Base-by-base conservation (phyloP, 2,888 invertebrate genomes). In the Deroplatys truncata region DNA sequence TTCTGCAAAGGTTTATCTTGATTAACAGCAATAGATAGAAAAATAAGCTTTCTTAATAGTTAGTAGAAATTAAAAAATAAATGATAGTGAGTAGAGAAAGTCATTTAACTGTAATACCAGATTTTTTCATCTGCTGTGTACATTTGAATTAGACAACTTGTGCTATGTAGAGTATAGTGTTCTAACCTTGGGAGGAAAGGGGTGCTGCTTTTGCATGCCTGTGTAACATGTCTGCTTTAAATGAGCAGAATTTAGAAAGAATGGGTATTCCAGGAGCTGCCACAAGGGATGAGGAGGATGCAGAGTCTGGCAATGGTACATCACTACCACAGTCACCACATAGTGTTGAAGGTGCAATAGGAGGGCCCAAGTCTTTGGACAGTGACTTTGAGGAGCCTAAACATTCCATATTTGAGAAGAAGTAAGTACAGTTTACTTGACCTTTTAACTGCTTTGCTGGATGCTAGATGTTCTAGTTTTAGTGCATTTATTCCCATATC, bases 251-350 rank as follows among this genome's bases (percentile, higher is more conserved):
- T 20, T 72, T 7, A 20, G 56, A 72, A 2, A 20, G 5, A 20
- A 25, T 72, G 16, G 56, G 25, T 29, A 29, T 20, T 86, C 28
- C 25, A 25, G 28, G n/a, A 87, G 87, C 28, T 13, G 82, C 29
- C 3, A 15, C 83, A 15, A 25, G 87, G 35, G 90, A 97, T 91
- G 98, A 98, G 92, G 98, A 98, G 93, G 99, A 99, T 94, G 97
- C 97, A 91, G 99, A 99, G 94, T 98, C 98, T 90, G 99, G 99
- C 91, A 98, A 98, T 93, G 99, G 99, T 84, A 98, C 98, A 83
- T 99, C 99, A 88, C 94, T 99, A 92, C 98, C 99, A 15, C 98
- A 98, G 93, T 98, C 98, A 87, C 98, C 98, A 28, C 97, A 97
- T 92, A 98, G 98, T 91, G 96, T 97, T 90, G 98, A 98, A 92